Base-by-base conservation (phyloP, 92 coral and sea anemone species). In the Plumapathes pennacea region DNA sequence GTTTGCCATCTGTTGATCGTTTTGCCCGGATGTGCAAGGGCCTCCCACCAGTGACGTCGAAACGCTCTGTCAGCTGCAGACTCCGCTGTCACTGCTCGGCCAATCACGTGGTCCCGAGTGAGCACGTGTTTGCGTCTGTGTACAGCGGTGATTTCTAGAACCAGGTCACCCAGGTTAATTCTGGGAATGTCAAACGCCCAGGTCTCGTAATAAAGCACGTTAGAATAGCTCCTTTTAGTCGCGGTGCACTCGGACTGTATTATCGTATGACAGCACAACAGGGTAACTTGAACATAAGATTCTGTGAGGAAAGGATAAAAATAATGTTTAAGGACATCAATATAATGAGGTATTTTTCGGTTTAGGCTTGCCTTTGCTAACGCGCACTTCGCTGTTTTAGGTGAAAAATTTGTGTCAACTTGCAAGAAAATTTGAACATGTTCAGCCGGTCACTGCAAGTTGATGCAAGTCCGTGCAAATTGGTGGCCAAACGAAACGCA, bases 161-260 rank as follows among this genome's bases (percentile, higher is more conserved):
- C 55, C 13, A 82, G 42, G 6, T 56, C 69, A 30, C 71, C 54
- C 0, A 81, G 38, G 26, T 46, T 44, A 3, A 56, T 51, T 21
- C 82, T 81, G 25, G 68, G 60, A 31, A 82, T 69, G 51, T 84
- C 83, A 30, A 94, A 88, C 4, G 99, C 81, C 41, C 57, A 86
- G 33, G 80, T 88, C 62, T 94, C 99, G 76, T 94, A 94, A 34
- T 84, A 94, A 5, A 88, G 50, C 5, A 94, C 81, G 31, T 94
- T 94, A 12, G 86, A 59, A 27, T 75, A 78, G 8, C 96, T 89
- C 38, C 80, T 94, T 85, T 88, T 88, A 38, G 72, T 72, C 10
- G 83, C 69, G 10, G 94, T 86, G 69, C 58, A 76, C 58, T 62
- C 66, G 39, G 94, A 46, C 46, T 81, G 84, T 10, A 85, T 30